Conservation (phyloP, 2,888 invertebrate species). For the Pandemis heparana region DNA sequence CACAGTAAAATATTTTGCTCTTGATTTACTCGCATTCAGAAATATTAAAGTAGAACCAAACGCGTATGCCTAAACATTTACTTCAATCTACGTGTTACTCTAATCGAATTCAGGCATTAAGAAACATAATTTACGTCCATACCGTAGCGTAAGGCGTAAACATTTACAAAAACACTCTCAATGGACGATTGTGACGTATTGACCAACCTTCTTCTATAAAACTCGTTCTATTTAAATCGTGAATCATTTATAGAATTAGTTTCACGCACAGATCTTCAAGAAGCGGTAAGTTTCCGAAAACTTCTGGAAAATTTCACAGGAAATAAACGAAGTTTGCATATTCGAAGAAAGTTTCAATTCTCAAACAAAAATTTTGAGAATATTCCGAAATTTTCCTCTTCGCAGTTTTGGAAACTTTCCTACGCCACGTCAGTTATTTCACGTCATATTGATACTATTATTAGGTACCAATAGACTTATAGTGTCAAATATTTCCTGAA, state of each 20-base stretch:
- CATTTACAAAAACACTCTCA: constrained; percentile 15
- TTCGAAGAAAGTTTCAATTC: no score
- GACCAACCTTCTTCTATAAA: neutral
- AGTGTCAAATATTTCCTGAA: no score
- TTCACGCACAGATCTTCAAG: no score
- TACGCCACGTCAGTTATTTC: no score
- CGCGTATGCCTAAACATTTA: constrained; percentile 1
- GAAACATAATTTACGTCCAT: constrained; percentile 2
- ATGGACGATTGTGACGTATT: constrained; percentile 23
- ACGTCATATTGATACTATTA: no score
- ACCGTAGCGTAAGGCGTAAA: constrained; percentile 3
- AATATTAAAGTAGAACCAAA: neutral
- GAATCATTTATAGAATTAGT: neutral
- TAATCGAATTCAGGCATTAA: constrained; percentile 13
- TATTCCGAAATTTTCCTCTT: no score
- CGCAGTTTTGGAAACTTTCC: no score
- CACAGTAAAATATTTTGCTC: neutral
- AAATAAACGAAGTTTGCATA: no score
- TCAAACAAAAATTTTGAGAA: no score
- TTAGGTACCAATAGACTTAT: no score
- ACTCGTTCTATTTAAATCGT: neutral
- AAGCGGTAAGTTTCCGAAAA: no score
- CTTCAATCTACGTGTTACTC: constrained; percentile 9
- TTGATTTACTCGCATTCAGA: neutral
- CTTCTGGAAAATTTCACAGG: no score